Evolutionary conservation across 1,140 invertebrate genomes (phyloP).

Genomic region (Leptonema lineaticorne): DNA sequence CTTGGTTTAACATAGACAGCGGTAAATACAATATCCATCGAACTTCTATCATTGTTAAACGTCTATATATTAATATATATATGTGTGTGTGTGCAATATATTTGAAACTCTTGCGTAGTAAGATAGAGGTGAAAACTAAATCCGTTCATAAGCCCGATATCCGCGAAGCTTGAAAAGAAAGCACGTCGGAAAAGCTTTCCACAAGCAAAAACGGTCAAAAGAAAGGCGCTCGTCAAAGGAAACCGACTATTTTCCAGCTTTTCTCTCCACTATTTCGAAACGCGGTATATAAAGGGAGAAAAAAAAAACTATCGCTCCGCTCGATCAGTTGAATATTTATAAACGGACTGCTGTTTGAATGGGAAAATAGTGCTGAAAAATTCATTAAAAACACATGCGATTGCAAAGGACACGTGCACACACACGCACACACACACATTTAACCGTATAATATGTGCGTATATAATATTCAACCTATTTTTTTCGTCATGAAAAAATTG

Average conservation of each 20-base stretch:
- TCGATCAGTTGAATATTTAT: slow-evolving; percentile 18
- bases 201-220: neutral
- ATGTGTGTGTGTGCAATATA: too few species aligned
- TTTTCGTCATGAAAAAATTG: too few species aligned
- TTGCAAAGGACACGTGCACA: neutral
- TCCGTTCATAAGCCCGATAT: slow-evolving; percentile 3
- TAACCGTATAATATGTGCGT: too few species aligned
- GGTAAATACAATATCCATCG: too few species aligned
- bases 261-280: neutral
- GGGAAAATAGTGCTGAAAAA: slow-evolving; percentile 24
- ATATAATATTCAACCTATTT: too few species aligned
- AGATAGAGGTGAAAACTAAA: slow-evolving; percentile 15
- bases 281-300: too few species aligned
- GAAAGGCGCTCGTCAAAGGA: neutral
- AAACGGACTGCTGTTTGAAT: slow-evolving; percentile 6
- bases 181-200: neutral
- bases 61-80: too few species aligned
- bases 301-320: neutral
- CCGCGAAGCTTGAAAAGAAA: neutral
- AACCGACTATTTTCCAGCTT: slow-evolving; percentile 7
- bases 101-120: too few species aligned
- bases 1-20: too few species aligned
- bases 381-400: slow-evolving; percentile 21
- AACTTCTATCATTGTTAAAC: too few species aligned
- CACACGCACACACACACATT: too few species aligned